Conservation (phyloP, 2,113 vertebrate species). For the Narcine bancroftii region DNA sequence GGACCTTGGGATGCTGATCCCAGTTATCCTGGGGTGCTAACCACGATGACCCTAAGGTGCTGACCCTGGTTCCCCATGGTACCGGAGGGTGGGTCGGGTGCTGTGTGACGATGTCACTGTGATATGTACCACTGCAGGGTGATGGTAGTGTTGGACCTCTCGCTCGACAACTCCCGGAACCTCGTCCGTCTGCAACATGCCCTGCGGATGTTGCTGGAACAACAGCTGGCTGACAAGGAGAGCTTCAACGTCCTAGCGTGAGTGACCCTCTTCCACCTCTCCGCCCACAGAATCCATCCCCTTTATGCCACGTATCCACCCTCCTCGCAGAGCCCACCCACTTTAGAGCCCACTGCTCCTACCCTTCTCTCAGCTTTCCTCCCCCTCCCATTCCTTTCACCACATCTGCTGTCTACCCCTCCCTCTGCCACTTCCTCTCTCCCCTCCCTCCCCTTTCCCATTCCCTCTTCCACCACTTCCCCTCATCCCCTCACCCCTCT, state of each 20-base stretch:
- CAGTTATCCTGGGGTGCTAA: too few species aligned
- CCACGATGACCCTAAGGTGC: too few species aligned
- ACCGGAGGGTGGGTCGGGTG: too few species aligned
- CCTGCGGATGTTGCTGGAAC: conserved; percentile 63
- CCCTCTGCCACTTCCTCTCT: not conserved
- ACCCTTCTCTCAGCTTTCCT: too few species aligned
- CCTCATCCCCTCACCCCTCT: not conserved
- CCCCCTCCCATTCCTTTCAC: too few species aligned
- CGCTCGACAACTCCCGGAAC: conserved; percentile 51
- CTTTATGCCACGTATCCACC: too few species aligned
- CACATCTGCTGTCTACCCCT: not conserved
- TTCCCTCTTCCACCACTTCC: not conserved
- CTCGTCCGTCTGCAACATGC: conserved; percentile 64
- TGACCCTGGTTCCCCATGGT: too few species aligned
- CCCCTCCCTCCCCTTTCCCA: not conserved
- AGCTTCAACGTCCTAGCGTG: conserved; percentile 66
- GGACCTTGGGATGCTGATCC: too few species aligned
- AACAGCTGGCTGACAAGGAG: conserved; percentile 63
- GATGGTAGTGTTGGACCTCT: conserved; percentile 64
- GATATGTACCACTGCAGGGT: conserved; percentile 54
- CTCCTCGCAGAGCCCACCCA: too few species aligned
- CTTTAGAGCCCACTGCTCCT: too few species aligned
- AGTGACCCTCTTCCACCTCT: conserved; percentile 38
- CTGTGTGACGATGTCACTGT: not conserved
- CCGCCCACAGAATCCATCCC: not conserved